Evolutionary conservation across 1,140 invertebrate species (phyloP).

Genomic region (Tyrophagus putrescentiae): DNA sequence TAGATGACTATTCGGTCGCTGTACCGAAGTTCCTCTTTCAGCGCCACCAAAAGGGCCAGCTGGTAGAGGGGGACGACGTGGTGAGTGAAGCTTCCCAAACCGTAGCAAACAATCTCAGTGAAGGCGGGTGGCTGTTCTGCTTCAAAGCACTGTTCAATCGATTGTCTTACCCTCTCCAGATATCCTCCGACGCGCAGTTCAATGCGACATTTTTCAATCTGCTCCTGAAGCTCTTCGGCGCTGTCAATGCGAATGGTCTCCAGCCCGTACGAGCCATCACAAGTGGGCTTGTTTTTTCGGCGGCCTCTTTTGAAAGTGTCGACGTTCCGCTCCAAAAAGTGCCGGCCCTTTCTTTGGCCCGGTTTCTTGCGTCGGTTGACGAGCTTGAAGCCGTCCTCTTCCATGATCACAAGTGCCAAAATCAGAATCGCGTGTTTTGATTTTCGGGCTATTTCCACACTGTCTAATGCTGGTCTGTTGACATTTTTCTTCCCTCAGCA

Average conservation of each 20-base stretch:
- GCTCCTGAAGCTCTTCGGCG: neutral
- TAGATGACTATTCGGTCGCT: neutral
- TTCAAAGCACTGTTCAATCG: neutral
- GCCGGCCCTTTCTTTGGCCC: neutral
- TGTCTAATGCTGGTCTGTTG: neutral
- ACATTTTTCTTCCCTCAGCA: neutral
- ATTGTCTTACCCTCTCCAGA: neutral
- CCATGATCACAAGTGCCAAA: neutral
- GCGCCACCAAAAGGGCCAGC: neutral
- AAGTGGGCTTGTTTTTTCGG: neutral
- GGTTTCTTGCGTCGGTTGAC: neutral
- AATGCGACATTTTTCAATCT: neutral
- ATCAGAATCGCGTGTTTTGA: too few relatives aligned
- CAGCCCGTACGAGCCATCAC: neutral
- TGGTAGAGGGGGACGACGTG: neutral
- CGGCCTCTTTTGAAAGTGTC: too few relatives aligned
- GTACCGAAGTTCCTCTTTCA: neutral
- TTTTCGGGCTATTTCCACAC: neutral
- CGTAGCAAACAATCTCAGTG: constrained; percentile 5
- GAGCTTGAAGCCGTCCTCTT: constrained; percentile 13
- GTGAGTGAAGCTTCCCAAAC: constrained; percentile 4
- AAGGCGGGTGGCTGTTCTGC: neutral
- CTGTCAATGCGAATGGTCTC: neutral
- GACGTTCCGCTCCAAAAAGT: neutral
- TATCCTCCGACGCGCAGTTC: neutral